phyloP scores from a whole-genome alignment of 1,140 invertebrate genomes.

The Ceratina australensis region DNA sequence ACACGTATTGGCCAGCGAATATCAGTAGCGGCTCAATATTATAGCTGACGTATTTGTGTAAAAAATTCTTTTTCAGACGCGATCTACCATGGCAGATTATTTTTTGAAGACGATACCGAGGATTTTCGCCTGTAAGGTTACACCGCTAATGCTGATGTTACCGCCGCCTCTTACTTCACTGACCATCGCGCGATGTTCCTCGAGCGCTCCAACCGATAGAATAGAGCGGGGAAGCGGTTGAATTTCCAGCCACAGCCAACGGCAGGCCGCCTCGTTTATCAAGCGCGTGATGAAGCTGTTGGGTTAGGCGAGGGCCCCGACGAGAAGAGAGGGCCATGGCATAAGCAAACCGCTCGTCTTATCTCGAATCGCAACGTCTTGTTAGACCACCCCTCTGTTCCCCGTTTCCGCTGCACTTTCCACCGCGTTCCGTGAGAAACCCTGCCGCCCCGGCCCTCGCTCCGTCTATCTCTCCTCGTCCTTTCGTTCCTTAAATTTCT shows the following conservation, averaged over 20 bases:
- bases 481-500: slow-evolving; percentile 37
- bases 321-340: slow-evolving; percentile 33
- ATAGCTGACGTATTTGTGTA: no score
- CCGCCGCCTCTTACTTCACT: slow-evolving; percentile 3
- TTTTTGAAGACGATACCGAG: not conserved
- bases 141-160: slow-evolving; percentile 43
- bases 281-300: slow-evolving; percentile 71
- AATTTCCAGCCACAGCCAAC: slow-evolving; percentile 49
- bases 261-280: slow-evolving; percentile 67
- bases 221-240: slow-evolving; percentile 58
- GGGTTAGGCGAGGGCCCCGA: slow-evolving; percentile 50
- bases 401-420: not conserved
- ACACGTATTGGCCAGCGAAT: no score
- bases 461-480: not conserved
- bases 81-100: not conserved
- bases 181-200: slow-evolving; percentile 41
- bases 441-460: not conserved
- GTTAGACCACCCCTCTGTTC: slow-evolving; percentile 44
- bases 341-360: slow-evolving; percentile 62
- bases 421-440: not conserved
- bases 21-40: no score
- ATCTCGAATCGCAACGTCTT: slow-evolving; percentile 64
- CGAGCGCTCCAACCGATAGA: slow-evolving; percentile 45
- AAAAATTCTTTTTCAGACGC: no score
- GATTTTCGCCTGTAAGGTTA: not conserved